phyloP scores from a whole-genome alignment of 2,888 invertebrate genomes.

The Rhamphomyia laevipes region DNA sequence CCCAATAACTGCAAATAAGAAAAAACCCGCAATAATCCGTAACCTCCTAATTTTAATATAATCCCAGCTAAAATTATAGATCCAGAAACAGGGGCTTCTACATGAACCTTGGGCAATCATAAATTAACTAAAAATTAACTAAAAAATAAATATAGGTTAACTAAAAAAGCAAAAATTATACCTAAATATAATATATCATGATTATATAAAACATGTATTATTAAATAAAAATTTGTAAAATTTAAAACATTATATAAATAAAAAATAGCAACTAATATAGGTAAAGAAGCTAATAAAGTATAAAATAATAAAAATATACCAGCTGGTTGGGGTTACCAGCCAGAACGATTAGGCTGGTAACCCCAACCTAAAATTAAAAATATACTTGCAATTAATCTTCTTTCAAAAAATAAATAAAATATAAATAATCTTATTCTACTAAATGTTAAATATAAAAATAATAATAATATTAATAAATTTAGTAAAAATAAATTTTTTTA shows the following conservation, averaged over 20 bases:
- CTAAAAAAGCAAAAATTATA: constrained; percentile 52
- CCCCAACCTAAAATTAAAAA: constrained; percentile 57
- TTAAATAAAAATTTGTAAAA: constrained; percentile 44
- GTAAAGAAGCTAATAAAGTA: constrained; percentile 53
- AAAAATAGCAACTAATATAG: constrained; percentile 32
- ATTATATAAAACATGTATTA: constrained; percentile 37
- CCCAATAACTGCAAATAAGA: constrained; percentile 39
- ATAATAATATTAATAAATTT: constrained; percentile 41
- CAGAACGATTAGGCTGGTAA: constrained; percentile 55
- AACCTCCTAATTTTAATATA: constrained; percentile 60
- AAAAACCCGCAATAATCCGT: constrained; percentile 50
- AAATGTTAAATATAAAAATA: constrained; percentile 48
- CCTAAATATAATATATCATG: constrained; percentile 41
- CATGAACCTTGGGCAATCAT: constrained; percentile 63
- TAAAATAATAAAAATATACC: constrained; percentile 57
- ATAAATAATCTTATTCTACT: constrained; percentile 45
- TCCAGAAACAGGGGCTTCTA: constrained; percentile 59
- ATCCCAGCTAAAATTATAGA: constrained; percentile 64
- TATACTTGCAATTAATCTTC: constrained; percentile 53
- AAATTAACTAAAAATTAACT: constrained; percentile 59
- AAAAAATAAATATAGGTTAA: constrained; percentile 64
- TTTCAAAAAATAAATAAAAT: constrained; percentile 63
- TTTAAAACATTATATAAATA: constrained; percentile 28
- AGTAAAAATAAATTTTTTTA: constrained; percentile 42
- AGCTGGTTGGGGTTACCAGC: no score